phyloP scores from a whole-genome alignment of 2,797 vertebrate species.

The Brachyalestes nurse region DNA sequence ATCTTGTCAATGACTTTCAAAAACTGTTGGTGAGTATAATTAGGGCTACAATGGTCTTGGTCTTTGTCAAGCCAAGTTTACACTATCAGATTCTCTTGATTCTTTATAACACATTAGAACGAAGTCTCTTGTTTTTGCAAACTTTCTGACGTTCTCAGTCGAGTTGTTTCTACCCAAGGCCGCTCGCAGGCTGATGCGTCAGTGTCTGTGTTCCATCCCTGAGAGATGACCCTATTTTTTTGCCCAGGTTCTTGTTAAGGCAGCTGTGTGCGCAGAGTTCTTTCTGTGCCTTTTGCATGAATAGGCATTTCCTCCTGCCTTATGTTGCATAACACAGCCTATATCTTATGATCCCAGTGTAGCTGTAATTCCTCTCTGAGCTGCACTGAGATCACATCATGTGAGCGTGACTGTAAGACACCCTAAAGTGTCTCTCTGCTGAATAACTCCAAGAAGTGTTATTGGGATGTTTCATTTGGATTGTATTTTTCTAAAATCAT shows the following conservation, averaged over 20 bases:
- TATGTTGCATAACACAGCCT: constrained; percentile 11
- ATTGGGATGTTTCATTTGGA: no score
- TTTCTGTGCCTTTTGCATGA: constrained; percentile 23
- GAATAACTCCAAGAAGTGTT: neutral
- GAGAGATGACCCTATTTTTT: constrained; percentile 4
- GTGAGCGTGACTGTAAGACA: constrained; percentile 5
- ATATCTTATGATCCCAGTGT: constrained; percentile 22
- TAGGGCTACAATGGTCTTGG: no score
- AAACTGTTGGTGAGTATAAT: no score
- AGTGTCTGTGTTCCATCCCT: neutral
- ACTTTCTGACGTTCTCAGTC: neutral
- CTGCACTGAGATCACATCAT: neutral
- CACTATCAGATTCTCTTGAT: constrained; percentile 26
- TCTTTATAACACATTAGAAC: constrained; percentile 7
- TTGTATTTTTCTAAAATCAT: no score
- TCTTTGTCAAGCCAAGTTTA: no score
- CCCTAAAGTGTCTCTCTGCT: neutral
- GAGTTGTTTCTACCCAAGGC: constrained; percentile 15
- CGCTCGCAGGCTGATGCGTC: neutral
- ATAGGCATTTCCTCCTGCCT: neutral
- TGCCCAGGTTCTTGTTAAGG: neutral
- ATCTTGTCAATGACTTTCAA: no score
- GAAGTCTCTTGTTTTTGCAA: constrained; percentile 23
- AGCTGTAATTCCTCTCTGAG: neutral
- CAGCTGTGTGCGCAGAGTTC: neutral